Base-by-base conservation (phyloP, 2,888 invertebrate genomes). In the Agrotis exclamationis region DNA sequence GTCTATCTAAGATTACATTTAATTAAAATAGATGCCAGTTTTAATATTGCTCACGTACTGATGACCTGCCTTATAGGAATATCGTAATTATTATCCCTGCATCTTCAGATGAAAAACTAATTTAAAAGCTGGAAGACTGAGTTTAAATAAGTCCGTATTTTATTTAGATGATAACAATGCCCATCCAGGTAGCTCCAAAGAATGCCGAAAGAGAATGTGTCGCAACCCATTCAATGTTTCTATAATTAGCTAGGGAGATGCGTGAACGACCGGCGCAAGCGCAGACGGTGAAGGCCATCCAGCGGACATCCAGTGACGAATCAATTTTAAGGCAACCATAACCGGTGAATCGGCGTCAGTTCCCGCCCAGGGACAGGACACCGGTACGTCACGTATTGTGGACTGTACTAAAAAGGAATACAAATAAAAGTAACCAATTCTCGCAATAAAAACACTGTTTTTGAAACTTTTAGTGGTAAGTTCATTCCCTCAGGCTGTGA, bases 221-320 rank as follows among this genome's bases (percentile, higher is more conserved):
- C 82, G 70, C 82, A 73, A 80, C 75, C 76, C 76, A 85, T 85
- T 79, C 86, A 87, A 68, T 72, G 83, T 80, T 84, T 87, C 89
- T 92, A 91, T 90, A 90, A 90, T 90, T 91, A 91, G 88, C 81
- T 82, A 85, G 83, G 83, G 86, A 91, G 90, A 88, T 91, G 88
- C 87, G 88, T 90, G 90, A 92, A 91, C 88, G 90, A 87, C 88
- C 88, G 87, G 80, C 83, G 78, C 74, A 68, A 76, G 57, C 82
- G 79, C 84, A 87, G 84, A 86, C 88, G 86, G 87, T 88, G 91
- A 92, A 92, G 93, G 92, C 85, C 92, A 87, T 74, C 70, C 76
- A 71, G 70, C 77, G 79, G 79, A 80, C 77, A 71, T 79, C 86
- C 77, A 76, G 71, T 87, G 88, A 86, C 86, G 84, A 87, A 72